Percentiles rank a stretch among this genome's conserved stretches.
Evolutionary conservation across 2,113 vertebrate species (phyloP).

Genomic region (Seriola dumerili): DNA sequence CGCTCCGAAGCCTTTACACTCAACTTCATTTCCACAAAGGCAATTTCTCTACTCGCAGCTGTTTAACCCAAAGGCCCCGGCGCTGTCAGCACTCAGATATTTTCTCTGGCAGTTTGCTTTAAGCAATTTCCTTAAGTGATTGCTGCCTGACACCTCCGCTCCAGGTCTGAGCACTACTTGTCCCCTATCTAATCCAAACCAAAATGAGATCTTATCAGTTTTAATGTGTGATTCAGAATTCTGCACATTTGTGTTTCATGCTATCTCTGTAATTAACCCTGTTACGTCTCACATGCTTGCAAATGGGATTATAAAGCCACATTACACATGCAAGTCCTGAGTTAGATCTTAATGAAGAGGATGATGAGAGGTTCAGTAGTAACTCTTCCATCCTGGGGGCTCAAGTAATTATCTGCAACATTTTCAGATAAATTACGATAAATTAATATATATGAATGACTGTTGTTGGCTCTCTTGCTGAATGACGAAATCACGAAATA

Average conservation of each 20-base stretch:
- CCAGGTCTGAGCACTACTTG: conserved; percentile 20
- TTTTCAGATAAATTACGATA: neutral
- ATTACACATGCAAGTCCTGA: neutral
- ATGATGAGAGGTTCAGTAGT: neutral
- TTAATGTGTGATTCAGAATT: neutral
- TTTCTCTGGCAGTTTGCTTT: neutral
- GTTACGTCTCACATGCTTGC: conserved; percentile 32
- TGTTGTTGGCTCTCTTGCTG: neutral
- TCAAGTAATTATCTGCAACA: conserved; percentile 13
- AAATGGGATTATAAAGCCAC: conserved; percentile 51
- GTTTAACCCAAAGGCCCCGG: neutral
- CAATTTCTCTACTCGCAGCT: neutral
- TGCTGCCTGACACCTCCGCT: conserved; percentile 9
- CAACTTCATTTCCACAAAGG: neutral
- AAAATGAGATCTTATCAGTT: conserved; percentile 40
- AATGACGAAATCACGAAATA: neutral
- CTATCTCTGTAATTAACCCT: conserved; percentile 36
- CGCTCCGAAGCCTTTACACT: conserved; percentile 1
- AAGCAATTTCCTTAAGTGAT: conserved; percentile 22
- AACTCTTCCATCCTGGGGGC: neutral
- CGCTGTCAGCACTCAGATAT: neutral
- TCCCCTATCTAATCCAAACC: conserved; percentile 27
- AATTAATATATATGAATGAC: neutral
- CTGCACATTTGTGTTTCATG: conserved; percentile 8
- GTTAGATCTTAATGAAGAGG: conserved; percentile 20